Base-by-base conservation (phyloP, 2,888 invertebrate species). In the Pollenia angustigena region DNA sequence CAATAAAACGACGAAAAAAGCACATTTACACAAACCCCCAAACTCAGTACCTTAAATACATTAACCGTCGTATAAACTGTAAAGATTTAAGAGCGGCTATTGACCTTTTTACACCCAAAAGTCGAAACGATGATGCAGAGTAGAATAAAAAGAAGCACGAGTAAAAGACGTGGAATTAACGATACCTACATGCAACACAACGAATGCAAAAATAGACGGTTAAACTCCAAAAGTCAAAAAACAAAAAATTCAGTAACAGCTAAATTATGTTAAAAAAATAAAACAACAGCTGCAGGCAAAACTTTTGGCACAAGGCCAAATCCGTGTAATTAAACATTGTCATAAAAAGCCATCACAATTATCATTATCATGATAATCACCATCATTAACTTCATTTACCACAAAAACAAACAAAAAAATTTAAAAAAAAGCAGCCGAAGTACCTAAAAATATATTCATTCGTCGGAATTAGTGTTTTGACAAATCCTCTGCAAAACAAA, bases 231-330 rank as follows among this genome's bases (percentile, higher is more conserved):
- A 54, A 54, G 44, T 68, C 64, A 44, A 68, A 56, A 66, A 79
- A 81, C 50, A 56, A 16, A 60, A 46, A 56, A 81, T 48, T n/a
- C 71, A 78, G 72, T 72, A 78, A 85, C 79, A 85, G 82, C 68
- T 68, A 69, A 78, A 79, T 82, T 76, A 76, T 81, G 62, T 48
- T 0, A 16, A 60, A 54, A 44, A 79, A 11, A 40, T 40, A 9
- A 52, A 56, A 85, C 68, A 86, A 86, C 82, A 86, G 85, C 74
- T 82, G 85, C 82, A 80, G 85, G 80, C 75, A 82, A 58, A 80
- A 86, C 64, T 66, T 83, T 86, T 86, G 86, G 83, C 86, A 83
- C 48, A 80, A 80, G 71, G 79, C 83, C 83, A 86, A 86, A 83
- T 71, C 71, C 82, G 50, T 86, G 86, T 86, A 83, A 86, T 80